Conservation (phyloP, 1,140 invertebrate species). For the Delia radicum region DNA sequence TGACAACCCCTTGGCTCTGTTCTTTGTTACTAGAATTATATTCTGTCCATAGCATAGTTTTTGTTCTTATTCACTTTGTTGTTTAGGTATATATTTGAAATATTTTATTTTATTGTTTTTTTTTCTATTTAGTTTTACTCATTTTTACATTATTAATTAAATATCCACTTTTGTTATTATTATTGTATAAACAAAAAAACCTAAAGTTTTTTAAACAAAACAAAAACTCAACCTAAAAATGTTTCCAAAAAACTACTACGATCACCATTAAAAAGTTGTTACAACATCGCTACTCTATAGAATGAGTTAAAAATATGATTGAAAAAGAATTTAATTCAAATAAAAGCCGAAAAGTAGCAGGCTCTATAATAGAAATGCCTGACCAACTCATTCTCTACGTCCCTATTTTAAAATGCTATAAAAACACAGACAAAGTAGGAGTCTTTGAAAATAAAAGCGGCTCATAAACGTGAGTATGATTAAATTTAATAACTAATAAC, state of each 20-base stretch:
- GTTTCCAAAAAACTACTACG: constrained; percentile 1
- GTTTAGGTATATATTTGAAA: background rate
- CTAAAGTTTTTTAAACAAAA: constrained; percentile 11
- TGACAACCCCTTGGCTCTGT: too few species aligned
- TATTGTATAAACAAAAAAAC: constrained; percentile 28
- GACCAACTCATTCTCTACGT: constrained; percentile 1
- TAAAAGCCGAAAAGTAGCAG: background rate
- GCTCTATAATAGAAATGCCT: background rate
- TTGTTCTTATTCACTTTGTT: background rate
- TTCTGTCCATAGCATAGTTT: too few species aligned
- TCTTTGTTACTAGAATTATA: too few species aligned
- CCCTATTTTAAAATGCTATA: background rate
- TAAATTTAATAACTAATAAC: background rate
- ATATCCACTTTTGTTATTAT: constrained; percentile 34
- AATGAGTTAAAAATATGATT: background rate
- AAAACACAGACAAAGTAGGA: constrained; percentile 11
- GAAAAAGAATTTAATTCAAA: background rate
- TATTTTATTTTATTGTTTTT: constrained; percentile 15
- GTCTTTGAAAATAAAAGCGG: background rate
- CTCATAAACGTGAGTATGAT: constrained; percentile 15
- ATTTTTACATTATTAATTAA: constrained; percentile 28
- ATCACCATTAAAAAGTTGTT: constrained; percentile 10
- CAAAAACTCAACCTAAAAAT: constrained; percentile 25
- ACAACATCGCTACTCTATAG: background rate
- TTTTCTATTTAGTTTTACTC: constrained; percentile 20